Percentiles rank a stretch among this genome's conserved stretches.
phyloP scores from a whole-genome alignment of 2,888 invertebrate species.

The Ypsolopha sequella region DNA sequence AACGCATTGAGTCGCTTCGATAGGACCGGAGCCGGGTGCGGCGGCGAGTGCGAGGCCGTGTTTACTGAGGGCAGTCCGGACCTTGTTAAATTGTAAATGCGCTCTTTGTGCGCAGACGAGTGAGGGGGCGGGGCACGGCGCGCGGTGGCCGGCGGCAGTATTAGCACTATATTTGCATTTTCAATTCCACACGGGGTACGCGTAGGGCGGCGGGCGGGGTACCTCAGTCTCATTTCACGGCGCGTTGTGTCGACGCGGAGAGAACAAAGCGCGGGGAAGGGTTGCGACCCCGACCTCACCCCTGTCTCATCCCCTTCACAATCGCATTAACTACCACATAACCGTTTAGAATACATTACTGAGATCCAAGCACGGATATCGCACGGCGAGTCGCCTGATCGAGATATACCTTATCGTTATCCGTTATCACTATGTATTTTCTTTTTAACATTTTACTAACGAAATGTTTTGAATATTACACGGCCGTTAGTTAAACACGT shows the following conservation, averaged over 20 bases:
- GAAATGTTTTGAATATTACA: too few relatives aligned
- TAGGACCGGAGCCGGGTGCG: too few relatives aligned
- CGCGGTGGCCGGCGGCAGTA: slow-evolving; percentile 31
- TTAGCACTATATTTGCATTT: slow-evolving; percentile 50
- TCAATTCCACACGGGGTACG: slow-evolving; percentile 24
- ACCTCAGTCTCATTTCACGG: not conserved
- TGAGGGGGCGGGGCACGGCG: slow-evolving; percentile 9
- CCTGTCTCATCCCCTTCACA: too few relatives aligned
- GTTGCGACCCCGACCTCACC: not conserved
- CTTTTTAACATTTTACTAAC: too few relatives aligned
- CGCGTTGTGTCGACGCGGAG: not conserved
- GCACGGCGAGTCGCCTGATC: not conserved
- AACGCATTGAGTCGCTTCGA: too few relatives aligned
- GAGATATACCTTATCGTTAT: not conserved
- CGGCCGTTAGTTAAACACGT: too few relatives aligned
- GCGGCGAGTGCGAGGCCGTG: not conserved
- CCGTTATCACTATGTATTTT: too few relatives aligned
- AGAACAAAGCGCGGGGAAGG: not conserved
- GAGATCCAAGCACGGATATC: too few relatives aligned
- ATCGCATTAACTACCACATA: slow-evolving; percentile 2
- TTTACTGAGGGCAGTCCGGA: not conserved
- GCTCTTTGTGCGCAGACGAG: slow-evolving; percentile 11
- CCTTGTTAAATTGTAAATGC: slow-evolving; percentile 5
- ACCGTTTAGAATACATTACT: not conserved
- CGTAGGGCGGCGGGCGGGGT: not conserved